Evolutionary conservation across 2,797 vertebrate species (phyloP).

Genomic region (Rhyacichthys aspro): DNA sequence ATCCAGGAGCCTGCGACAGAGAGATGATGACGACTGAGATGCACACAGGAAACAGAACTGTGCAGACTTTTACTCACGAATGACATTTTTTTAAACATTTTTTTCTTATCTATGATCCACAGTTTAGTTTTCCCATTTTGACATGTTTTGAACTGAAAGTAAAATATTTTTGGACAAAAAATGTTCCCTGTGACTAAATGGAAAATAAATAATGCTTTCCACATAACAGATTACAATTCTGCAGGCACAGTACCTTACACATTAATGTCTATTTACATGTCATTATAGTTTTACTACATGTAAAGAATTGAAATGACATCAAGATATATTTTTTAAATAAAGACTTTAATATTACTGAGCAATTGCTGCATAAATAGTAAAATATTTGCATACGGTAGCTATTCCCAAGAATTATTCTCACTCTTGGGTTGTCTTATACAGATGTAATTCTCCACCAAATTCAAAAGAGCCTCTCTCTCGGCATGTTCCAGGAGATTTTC

Average conservation of each 20-base stretch:
- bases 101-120: background rate
- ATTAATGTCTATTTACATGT: too few species aligned
- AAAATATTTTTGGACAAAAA: slow-evolving; percentile 7
- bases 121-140: background rate
- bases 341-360: background rate
- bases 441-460: slow-evolving; percentile 75
- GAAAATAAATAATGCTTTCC: background rate
- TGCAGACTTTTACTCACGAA: slow-evolving; percentile 19
- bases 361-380: background rate
- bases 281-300: too few species aligned
- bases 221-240: too few species aligned
- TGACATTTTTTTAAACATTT: background rate
- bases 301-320: too few species aligned
- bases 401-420: slow-evolving; percentile 31
- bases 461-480: slow-evolving; percentile 82
- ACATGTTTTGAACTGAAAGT: background rate
- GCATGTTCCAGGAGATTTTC: slow-evolving; percentile 78
- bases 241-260: too few species aligned
- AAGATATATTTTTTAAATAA: background rate
- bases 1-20: slow-evolving; percentile 89
- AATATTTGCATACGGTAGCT: background rate
- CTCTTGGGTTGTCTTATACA: background rate
- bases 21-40: slow-evolving; percentile 83
- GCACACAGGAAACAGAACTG: background rate
- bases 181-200: background rate